These are phyloP conservation scores for Lepidurus packardi DNA, from an alignment of 1,140 invertebrate species.

Conservation along the genomic window DNA sequence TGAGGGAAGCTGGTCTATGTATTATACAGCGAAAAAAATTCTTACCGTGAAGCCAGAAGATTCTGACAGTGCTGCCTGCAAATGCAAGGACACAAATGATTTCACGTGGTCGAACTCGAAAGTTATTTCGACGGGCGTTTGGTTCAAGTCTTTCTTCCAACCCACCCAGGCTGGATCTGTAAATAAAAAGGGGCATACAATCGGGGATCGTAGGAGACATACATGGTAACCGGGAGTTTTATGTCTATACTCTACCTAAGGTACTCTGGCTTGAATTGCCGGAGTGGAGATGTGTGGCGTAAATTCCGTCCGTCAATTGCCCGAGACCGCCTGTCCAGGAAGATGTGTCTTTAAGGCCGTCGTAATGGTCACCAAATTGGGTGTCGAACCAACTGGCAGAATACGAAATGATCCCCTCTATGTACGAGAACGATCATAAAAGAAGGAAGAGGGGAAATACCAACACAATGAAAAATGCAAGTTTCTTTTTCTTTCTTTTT, in stretches of 20 bases:
- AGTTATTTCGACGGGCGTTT: background rate
- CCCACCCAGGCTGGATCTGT: conserved; percentile 55
- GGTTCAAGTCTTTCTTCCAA: conserved; percentile 46
- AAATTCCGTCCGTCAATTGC: conserved; percentile 50
- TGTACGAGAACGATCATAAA: conserved; percentile 35
- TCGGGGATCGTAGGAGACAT: background rate
- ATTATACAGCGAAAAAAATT: background rate
- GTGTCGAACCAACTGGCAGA: conserved; percentile 50
- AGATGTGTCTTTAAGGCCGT: conserved; percentile 45
- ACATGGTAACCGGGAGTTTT: background rate
- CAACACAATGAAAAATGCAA: background rate
- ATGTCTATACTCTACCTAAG: background rate
- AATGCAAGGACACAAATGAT: background rate
- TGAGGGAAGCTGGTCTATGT: background rate
- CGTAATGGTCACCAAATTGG: conserved; percentile 52
- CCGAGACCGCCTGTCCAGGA: conserved; percentile 48
- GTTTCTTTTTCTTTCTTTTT: background rate
- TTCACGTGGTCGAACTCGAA: conserved; percentile 1
- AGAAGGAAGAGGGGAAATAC: background rate
- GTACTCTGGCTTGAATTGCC: background rate
- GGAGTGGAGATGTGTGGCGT: conserved; percentile 29
- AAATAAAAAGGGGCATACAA: conserved; percentile 38
- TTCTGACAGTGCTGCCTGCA: background rate
- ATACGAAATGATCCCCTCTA: conserved; percentile 51
- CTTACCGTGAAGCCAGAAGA: background rate